These are phyloP conservation scores for Dallia pectoralis DNA, from an alignment of 2,797 vertebrate genomes.

Conservation along the genomic window DNA sequence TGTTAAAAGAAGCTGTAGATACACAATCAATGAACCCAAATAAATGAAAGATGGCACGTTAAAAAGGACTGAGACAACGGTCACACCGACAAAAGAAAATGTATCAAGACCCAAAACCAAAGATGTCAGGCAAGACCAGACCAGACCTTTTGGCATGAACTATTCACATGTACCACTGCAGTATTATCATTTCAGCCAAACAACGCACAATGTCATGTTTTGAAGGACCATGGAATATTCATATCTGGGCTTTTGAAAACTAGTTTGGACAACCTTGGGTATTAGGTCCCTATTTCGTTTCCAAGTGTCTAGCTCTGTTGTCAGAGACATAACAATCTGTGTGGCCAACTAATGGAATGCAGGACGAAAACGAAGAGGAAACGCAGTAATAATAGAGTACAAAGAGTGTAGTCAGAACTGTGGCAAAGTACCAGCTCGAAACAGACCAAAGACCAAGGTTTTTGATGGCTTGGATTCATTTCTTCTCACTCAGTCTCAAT, in stretches of 20 bases:
- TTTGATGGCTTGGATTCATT: conserved; percentile 36
- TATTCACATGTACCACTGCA: conserved; percentile 10
- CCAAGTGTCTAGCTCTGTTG: conserved; percentile 18
- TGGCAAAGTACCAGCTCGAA: conserved; percentile 19
- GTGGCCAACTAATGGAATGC: conserved; percentile 17
- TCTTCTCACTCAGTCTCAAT: conserved; percentile 31
- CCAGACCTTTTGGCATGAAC: neutral
- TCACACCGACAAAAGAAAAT: neutral
- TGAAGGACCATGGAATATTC: conserved; percentile 20
- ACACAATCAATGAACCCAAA: neutral
- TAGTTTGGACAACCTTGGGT: conserved; percentile 13
- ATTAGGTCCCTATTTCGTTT: conserved; percentile 30
- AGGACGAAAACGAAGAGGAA: conserved; percentile 1
- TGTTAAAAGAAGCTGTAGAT: neutral
- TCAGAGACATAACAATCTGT: conserved; percentile 17
- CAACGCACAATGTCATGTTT: conserved; percentile 32
- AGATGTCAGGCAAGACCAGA: neutral
- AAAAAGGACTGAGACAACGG: neutral
- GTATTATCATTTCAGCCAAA: conserved; percentile 12
- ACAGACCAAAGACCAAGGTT: conserved; percentile 20
- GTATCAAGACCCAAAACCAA: neutral
- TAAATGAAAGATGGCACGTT: neutral
- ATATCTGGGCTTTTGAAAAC: conserved; percentile 2
- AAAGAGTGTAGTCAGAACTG: conserved; percentile 37
- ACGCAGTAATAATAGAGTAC: conserved; percentile 23